Conservation (phyloP, 2,113 vertebrate genomes). For the Danionella cerebrum region DNA sequence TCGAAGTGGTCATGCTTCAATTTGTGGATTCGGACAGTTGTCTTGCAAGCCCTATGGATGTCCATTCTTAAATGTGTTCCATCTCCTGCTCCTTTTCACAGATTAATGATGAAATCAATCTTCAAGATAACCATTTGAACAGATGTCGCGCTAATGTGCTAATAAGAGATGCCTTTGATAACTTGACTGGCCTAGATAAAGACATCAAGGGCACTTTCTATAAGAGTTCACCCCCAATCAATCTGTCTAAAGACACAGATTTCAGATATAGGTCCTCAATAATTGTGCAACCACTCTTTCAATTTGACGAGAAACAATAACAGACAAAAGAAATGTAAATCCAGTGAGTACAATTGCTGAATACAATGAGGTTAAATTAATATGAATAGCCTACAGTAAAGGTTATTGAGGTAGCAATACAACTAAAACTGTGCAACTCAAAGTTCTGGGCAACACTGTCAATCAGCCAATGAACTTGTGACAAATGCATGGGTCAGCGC, state of each 20-base stretch:
- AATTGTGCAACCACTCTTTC: slow-evolving; percentile 3
- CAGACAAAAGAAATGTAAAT: slow-evolving; percentile 4
- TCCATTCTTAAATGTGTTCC: neutral
- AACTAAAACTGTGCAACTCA: too few relatives aligned
- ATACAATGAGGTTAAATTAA: too few relatives aligned
- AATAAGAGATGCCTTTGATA: slow-evolving; percentile 21
- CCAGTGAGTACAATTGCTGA: neutral
- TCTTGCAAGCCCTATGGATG: neutral
- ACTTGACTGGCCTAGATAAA: slow-evolving; percentile 16
- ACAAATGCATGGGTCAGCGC: neutral
- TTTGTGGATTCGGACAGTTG: neutral
- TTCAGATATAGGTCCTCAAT: neutral
- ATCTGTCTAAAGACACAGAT: slow-evolving; percentile 4
- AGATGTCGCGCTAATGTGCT: slow-evolving; percentile 30
- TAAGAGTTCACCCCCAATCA: slow-evolving; percentile 3
- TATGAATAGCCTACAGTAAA: too few relatives aligned
- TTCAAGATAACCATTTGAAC: slow-evolving; percentile 22
- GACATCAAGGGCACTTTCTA: neutral
- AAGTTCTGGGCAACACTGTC: too few relatives aligned
- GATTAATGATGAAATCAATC: slow-evolving; percentile 2
- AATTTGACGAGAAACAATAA: slow-evolving; percentile 1
- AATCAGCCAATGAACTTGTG: neutral
- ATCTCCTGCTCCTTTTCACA: neutral
- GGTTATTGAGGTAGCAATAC: too few relatives aligned
- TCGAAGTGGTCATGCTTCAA: too few relatives aligned